These are phyloP conservation scores for Pandemis corylana DNA, from an alignment of 2,888 invertebrate species.

Conservation along the genomic window DNA sequence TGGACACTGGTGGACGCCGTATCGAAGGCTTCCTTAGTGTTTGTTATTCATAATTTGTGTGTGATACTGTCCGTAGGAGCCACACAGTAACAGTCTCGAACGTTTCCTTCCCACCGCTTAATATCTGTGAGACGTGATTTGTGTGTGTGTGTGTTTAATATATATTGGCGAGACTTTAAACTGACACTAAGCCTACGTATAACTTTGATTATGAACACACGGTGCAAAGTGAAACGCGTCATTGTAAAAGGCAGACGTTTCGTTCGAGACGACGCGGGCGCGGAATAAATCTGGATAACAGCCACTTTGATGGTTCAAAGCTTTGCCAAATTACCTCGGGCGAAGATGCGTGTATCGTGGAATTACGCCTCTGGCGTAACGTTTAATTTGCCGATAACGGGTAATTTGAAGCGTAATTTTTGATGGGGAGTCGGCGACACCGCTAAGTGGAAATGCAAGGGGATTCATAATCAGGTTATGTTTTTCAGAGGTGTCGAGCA, in stretches of 20 bases:
- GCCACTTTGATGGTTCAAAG: constrained; percentile 55
- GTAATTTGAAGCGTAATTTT: constrained; percentile 11
- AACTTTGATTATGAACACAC: background rate
- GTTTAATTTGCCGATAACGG: constrained; percentile 30
- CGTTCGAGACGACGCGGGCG: constrained; percentile 43
- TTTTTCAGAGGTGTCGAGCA: background rate
- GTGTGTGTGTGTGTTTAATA: too few species aligned
- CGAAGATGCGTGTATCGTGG: constrained; percentile 43
- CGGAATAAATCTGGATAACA: constrained; percentile 55
- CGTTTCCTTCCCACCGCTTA: too few species aligned
- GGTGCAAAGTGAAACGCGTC: constrained; percentile 28
- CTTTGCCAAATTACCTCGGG: constrained; percentile 45
- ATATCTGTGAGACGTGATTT: too few species aligned
- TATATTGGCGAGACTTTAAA: too few species aligned
- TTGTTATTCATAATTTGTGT: too few species aligned
- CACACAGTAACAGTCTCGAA: too few species aligned
- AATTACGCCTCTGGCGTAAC: constrained; percentile 40
- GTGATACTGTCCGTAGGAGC: too few species aligned
- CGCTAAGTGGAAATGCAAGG: background rate
- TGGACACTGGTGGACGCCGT: too few species aligned
- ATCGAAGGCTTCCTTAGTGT: too few species aligned
- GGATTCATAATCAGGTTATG: background rate
- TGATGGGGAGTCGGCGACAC: background rate
- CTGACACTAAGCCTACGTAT: background rate
- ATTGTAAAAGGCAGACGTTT: constrained; percentile 37